Base-by-base conservation (phyloP, 1,140 invertebrate genomes). In the Brachionus manjavacas region DNA sequence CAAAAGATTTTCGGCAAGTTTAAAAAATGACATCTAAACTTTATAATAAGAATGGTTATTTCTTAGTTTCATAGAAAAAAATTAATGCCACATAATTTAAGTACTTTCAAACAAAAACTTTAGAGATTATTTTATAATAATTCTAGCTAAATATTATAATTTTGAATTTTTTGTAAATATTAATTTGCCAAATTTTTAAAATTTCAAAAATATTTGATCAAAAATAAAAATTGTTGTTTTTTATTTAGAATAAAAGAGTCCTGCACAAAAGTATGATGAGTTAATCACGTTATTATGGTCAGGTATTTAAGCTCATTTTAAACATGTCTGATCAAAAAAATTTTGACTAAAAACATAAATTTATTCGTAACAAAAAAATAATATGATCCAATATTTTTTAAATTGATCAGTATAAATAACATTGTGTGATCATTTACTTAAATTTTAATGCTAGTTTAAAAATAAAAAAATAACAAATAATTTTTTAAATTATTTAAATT, bases 1-100 rank as follows among this genome's bases (percentile, higher is more conserved):
- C 6, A 81, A 16, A 14, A 81, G 23, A 46, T 81, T 81, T 46
- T 81, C 79, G 52, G 79, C 79, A 35, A 81, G 7, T 81, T 81
- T 81, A 64, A 81, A 81, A 41, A 81, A 43, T 12, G 72, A 76
- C 72, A 76, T 76, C 31, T 76, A 20, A 72, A 31, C 31, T 6
- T 68, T 31, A 25, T 28, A 66, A 28, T n/a, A 35, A 23, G 16
- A 46, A 46, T 60, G 4, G 52, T 60, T 60, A 20, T 60, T 23
- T 20, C 20, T 20, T 20, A 20, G 52, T 60, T 60, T 20, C 16
- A 0, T 0, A 60, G 25, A 4, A 35, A 60, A 20, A 20, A 4
- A 20, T 60, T 0, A 60, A 23, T 60, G 52, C n/a, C 52, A 60
- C 52, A 60, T 60, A 60, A 60, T 60, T 60, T 20, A 20, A 60